These are phyloP conservation scores for Columba janthina DNA, from an alignment of 2,113 vertebrate genomes.

Conservation along the genomic window DNA sequence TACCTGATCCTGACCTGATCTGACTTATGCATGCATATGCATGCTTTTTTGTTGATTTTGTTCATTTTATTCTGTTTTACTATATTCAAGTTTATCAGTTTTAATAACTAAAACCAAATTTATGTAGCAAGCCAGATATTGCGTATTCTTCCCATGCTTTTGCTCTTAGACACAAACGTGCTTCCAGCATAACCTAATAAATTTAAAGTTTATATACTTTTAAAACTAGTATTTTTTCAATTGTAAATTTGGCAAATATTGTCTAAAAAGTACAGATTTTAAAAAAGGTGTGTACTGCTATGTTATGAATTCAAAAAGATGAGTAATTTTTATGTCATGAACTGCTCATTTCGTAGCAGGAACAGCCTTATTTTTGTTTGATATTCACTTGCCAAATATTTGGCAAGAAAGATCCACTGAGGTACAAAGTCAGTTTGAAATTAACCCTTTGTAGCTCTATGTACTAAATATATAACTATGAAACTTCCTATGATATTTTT, in stretches of 20 bases:
- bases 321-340: background rate
- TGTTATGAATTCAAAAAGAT: background rate
- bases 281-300: background rate
- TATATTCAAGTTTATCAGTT: background rate
- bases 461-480: background rate
- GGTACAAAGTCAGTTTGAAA: background rate
- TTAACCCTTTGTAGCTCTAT: background rate
- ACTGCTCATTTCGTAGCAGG: background rate
- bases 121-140: background rate
- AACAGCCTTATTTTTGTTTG: background rate
- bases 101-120: background rate
- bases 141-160: background rate
- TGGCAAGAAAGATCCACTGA: background rate
- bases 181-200: background rate
- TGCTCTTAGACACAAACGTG: background rate
- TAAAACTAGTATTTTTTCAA: background rate
- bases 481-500: background rate
- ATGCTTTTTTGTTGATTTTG: background rate
- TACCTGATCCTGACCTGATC: background rate
- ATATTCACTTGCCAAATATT: slow-evolving; percentile 1
- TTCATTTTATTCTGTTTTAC: background rate
- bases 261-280: background rate
- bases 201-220: background rate
- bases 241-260: background rate
- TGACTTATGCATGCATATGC: background rate